Evolutionary conservation across 2,113 vertebrate genomes (phyloP).

Genomic region (Struthio camelus): DNA sequence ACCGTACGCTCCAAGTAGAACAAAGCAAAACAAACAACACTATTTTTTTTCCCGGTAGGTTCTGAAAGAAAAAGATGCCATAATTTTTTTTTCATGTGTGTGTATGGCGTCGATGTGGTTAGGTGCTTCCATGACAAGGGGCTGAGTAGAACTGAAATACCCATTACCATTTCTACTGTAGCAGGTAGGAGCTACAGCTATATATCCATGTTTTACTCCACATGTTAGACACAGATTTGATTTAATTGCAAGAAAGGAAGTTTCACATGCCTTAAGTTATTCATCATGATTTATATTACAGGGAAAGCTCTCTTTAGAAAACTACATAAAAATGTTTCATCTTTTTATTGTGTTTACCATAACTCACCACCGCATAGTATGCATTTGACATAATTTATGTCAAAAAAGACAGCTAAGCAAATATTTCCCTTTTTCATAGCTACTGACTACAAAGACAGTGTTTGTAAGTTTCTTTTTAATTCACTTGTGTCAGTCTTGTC

Average conservation of each 20-base stretch:
- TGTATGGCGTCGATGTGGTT: neutral
- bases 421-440: conserved; percentile 11
- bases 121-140: neutral
- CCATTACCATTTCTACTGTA: neutral
- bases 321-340: neutral
- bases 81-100: neutral
- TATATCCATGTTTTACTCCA: neutral
- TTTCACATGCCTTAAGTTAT: neutral
- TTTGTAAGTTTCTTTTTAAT: neutral
- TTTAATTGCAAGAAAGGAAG: neutral
- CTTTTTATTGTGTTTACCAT: neutral
- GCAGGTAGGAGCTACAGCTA: neutral
- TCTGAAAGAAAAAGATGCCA: neutral
- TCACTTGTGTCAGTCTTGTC: neutral
- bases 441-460: neutral
- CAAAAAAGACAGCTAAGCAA: neutral
- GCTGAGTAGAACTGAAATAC: neutral
- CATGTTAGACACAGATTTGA: neutral
- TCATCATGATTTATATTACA: neutral
- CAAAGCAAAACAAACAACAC: neutral
- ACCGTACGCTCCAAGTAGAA: neutral
- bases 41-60: neutral
- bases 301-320: neutral
- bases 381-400: neutral
- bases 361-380: neutral